Conservation (phyloP, 2,797 vertebrate species). For the Sparidentex hasta region DNA sequence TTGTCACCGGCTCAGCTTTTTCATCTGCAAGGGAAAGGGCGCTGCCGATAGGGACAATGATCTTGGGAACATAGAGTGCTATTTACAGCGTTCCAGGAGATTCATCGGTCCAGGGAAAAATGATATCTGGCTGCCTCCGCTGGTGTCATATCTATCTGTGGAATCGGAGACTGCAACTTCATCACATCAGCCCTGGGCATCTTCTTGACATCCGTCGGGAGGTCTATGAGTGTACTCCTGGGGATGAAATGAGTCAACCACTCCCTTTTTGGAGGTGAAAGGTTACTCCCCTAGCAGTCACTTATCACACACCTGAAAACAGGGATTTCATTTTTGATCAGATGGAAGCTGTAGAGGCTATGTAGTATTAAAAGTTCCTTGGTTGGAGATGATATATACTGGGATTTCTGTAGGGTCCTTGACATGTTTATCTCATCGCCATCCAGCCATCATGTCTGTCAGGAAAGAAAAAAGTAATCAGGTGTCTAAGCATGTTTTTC, state of each 20-base stretch:
- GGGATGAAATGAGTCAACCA: conserved; percentile 86
- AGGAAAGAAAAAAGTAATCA: background rate
- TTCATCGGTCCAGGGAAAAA: conserved; percentile 81
- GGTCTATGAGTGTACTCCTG: conserved; percentile 79
- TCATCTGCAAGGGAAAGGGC: conserved; percentile 78
- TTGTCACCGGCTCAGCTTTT: conserved; percentile 72
- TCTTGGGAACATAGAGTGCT: conserved; percentile 71
- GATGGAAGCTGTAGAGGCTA: background rate
- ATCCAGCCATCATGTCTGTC: background rate
- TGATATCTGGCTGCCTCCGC: conserved; percentile 77
- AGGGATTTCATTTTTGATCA: conserved; percentile 43
- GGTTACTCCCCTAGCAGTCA: conserved; percentile 59
- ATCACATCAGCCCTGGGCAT: conserved; percentile 55
- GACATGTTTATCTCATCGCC: background rate
- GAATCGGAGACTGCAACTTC: conserved; percentile 85
- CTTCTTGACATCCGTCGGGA: conserved; percentile 58
- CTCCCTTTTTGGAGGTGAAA: conserved; percentile 85
- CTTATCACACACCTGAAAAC: conserved; percentile 51
- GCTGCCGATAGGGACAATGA: conserved; percentile 51
- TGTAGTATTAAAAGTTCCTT: background rate
- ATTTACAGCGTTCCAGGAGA: conserved; percentile 80
- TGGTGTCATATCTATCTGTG: conserved; percentile 72
- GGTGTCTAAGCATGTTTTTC: background rate
- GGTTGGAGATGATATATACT: background rate
- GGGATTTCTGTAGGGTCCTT: background rate